Conservation (phyloP, 1,140 invertebrate genomes). For the Leptinotarsa texana region DNA sequence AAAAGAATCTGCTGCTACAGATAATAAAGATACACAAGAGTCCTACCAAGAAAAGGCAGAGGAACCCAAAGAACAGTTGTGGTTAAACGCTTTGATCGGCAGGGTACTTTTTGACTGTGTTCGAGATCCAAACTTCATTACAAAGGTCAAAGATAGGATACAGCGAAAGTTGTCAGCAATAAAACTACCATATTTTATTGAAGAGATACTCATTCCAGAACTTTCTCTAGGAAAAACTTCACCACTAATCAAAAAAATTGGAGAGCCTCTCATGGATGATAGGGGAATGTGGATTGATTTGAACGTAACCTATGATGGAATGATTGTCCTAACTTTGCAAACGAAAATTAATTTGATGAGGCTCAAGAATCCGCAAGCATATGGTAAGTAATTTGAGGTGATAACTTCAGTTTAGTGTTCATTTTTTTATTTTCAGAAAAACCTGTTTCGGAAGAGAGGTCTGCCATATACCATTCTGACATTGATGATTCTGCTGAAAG, state of each 20-base stretch:
- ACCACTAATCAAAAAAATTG: conserved; percentile 76
- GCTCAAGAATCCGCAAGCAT: conserved; percentile 61
- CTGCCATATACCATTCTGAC: conserved; percentile 78
- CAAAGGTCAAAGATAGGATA: conserved; percentile 73
- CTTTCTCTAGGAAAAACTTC: conserved; percentile 75
- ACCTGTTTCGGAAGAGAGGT: conserved; percentile 41
- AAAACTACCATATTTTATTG: conserved; percentile 87
- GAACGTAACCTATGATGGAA: conserved; percentile 87
- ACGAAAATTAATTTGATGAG: conserved; percentile 95
- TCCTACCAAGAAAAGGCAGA: conserved; percentile 22
- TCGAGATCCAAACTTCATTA: conserved; percentile 62
- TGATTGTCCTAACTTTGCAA: conserved; percentile 87
- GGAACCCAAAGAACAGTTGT: conserved; percentile 30
- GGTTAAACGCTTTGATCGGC: conserved; percentile 58
- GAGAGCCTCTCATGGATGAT: conserved; percentile 77
- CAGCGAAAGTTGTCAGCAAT: conserved; percentile 86
- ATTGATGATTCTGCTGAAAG: conserved; percentile 92
- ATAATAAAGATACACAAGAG: conserved; percentile 23
- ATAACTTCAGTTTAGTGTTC: not conserved
- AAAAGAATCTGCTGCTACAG: conserved; percentile 14
- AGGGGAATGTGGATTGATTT: conserved; percentile 92
- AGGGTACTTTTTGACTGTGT: conserved; percentile 80
- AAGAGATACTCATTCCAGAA: conserved; percentile 77
- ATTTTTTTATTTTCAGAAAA: conserved; percentile 32
- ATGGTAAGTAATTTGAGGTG: conserved; percentile 33